Percentiles rank a stretch among this genome's conserved stretches.
These are phyloP conservation scores for Capricornis sumatraensis DNA, from an alignment of 2,113 vertebrate genomes.

Conservation along the genomic window DNA sequence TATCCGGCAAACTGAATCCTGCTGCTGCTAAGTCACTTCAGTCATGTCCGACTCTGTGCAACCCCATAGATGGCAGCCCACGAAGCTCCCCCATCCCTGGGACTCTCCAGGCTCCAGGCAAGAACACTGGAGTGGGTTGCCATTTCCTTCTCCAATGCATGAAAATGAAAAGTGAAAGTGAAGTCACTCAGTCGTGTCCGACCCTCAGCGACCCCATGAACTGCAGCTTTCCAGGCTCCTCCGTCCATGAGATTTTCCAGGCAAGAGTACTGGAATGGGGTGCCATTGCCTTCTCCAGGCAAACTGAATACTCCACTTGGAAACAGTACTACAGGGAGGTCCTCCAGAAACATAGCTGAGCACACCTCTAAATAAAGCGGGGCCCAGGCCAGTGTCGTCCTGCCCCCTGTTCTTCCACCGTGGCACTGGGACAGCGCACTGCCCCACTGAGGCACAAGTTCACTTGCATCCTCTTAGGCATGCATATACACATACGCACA, in stretches of 20 bases:
- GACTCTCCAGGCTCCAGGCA: too few species aligned
- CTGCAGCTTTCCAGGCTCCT: too few species aligned
- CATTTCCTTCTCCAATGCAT: too few species aligned
- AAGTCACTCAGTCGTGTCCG: too few species aligned
- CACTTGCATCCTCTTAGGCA: not conserved
- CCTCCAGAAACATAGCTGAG: accelerated
- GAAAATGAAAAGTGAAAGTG: too few species aligned
- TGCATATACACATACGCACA: accelerated
- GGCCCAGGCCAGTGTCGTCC: not conserved
- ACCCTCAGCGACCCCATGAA: too few species aligned
- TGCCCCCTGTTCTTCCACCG: not conserved
- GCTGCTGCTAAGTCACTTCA: not conserved
- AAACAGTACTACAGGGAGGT: not conserved
- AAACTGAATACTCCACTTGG: not conserved
- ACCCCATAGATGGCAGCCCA: not conserved
- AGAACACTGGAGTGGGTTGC: too few species aligned
- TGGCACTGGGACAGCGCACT: accelerated
- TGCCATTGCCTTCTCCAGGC: not conserved
- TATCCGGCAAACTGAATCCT: not conserved
- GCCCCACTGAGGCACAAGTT: not conserved
- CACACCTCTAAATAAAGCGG: too few species aligned
- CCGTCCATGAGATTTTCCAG: not conserved
- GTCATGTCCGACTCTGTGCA: not conserved
- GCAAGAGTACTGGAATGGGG: not conserved
- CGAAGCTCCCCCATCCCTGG: not conserved